A percentile compares a stretch with the other conserved stretches of the same genome.
Evolutionary conservation across 2,888 invertebrate species (phyloP).

Genomic region (Drosophila maculinotata): DNA sequence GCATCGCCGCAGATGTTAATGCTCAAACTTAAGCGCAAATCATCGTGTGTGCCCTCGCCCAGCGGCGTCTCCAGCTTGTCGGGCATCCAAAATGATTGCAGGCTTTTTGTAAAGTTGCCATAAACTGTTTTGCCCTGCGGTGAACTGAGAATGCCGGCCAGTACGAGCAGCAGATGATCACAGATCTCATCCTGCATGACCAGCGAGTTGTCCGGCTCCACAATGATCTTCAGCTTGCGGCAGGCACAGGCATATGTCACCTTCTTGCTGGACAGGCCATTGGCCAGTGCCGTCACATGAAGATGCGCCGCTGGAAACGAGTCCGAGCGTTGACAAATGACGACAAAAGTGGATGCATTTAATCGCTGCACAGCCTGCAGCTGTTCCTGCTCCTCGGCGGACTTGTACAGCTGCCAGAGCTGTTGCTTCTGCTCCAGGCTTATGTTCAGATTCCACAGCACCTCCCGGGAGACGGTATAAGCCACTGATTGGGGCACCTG

Average conservation of each 20-base stretch:
- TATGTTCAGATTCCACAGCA: constrained; percentile 82
- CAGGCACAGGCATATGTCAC: constrained; percentile 81
- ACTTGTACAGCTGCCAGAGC: constrained; percentile 81
- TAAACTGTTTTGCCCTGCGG: constrained; percentile 73
- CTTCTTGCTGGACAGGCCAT: constrained; percentile 65
- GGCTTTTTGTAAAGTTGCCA: constrained; percentile 76
- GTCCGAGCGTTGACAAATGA: constrained; percentile 80
- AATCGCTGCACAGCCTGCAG: constrained; percentile 82
- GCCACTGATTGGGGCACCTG: constrained; percentile 70
- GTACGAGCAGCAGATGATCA: constrained; percentile 82
- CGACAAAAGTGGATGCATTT: constrained; percentile 81
- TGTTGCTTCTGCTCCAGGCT: constrained; percentile 74
- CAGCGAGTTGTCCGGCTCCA: constrained; percentile 83
- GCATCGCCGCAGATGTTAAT: constrained; percentile 62
- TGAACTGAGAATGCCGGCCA: constrained; percentile 82
- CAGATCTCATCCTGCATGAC: constrained; percentile 84
- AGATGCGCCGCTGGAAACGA: constrained; percentile 82
- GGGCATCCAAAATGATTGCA: constrained; percentile 82
- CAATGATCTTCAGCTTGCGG: constrained; percentile 82
- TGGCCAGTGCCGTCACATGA: constrained; percentile 79
- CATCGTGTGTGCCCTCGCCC: constrained; percentile 55
- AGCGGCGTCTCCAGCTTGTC: constrained; percentile 70
- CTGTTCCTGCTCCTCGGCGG: constrained; percentile 64
- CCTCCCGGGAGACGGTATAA: constrained; percentile 74
- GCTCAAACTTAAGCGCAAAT: constrained; percentile 56